Conservation (phyloP, 2,888 invertebrate species). For the Tiphia femorata region DNA sequence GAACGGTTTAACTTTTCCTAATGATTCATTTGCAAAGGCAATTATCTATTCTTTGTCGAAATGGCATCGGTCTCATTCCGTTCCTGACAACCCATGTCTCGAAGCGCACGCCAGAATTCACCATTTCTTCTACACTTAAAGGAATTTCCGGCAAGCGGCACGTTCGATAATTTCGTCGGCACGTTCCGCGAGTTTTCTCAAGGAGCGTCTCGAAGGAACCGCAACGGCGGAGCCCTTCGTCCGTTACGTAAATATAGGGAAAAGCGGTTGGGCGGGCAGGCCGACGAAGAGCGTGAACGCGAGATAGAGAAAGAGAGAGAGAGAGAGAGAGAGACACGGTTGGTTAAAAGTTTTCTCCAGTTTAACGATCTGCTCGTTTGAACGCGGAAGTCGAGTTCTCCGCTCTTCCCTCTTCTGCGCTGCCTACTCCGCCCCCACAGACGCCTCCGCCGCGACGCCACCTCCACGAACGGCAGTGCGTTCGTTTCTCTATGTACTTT, state of each 20-base stretch:
- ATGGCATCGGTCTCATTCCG: no score
- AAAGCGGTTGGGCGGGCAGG: not conserved
- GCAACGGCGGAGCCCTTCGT: conserved; percentile 12
- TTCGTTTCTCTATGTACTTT: no score
- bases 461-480: no score
- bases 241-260: conserved; percentile 3
- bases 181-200: conserved; percentile 1
- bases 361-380: conserved; percentile 37
- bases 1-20: no score
- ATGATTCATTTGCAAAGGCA: no score
- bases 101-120: no score
- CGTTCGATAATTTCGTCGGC: conserved; percentile 27
- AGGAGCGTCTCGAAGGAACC: conserved; percentile 19
- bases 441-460: no score
- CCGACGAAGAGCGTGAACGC: conserved; percentile 19
- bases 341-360: conserved; percentile 40
- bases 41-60: no score
- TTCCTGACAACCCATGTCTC: no score
- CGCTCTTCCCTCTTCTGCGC: not conserved
- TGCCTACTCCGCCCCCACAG: not conserved
- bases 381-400: conserved; percentile 20
- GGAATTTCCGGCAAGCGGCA: conserved; percentile 17
- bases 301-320: conserved; percentile 21
- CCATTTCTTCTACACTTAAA: not conserved
- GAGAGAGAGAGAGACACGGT: conserved; percentile 11